Base-by-base conservation (phyloP, 2,888 invertebrate species). In the Drosophila prostipennis region DNA sequence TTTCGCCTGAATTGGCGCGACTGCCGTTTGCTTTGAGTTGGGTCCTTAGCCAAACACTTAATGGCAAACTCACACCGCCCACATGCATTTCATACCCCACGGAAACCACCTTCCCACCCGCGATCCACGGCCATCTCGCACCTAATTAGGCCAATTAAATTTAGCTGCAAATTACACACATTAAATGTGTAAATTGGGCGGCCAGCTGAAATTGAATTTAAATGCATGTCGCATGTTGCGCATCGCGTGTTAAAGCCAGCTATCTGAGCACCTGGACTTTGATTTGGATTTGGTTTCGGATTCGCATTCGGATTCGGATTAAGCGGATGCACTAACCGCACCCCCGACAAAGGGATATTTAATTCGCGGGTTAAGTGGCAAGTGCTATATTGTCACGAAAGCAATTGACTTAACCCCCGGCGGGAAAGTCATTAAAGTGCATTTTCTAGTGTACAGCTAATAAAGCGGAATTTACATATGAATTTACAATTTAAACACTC, bases 121-220 rank as follows among this genome's bases (percentile, higher is more conserved):
- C 59, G 37, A 56, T 42, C 46, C 74, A 80, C 58, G 55, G 74
- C 74, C 76, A 72, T 74, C 75, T 78, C 72, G 60, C 82, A 72
- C 63, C 73, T 76, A 80, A 80, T 80, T 82, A 76, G 78, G 29
- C 61, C 82, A 80, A 82, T 80, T 80, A 80, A 71, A 80, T 72
- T 64, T 74, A 40, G 67, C 67, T 67, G 57, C 57, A 70, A 70
- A 59, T 70, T 69, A 59, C 60, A 49, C 69, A 60, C 70, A 32
- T 70, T 70, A 70, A 55, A 55, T 69, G 60, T 69, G 70, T 32
- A 59, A 59, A 69, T 70, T 70, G 59, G 69, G 60, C 26, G 59
- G 53, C 56, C 54, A 58, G 16, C 37, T 13, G 26, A 37, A 46
- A 43, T 26, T 34, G 39, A 69, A 69, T 51, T 70, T 45, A 40